Evolutionary conservation across 2,888 invertebrate species (phyloP).

Genomic region (Habrosyne pyritoides): DNA sequence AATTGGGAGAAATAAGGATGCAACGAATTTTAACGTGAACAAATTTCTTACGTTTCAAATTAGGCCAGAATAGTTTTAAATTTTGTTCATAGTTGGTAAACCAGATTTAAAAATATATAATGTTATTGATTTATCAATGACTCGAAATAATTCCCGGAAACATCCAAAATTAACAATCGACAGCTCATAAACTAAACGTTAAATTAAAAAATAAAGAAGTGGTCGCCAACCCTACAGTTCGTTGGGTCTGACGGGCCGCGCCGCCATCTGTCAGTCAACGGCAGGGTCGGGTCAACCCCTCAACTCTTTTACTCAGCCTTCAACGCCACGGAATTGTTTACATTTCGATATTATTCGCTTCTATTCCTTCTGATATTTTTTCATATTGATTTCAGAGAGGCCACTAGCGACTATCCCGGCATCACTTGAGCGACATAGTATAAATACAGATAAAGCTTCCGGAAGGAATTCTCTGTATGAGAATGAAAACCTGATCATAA

Average conservation of each 20-base stretch:
- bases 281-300: conserved; percentile 17
- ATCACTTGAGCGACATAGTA: too few relatives aligned
- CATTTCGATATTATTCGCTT: conserved; percentile 30
- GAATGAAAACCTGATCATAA: too few relatives aligned
- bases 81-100: too few relatives aligned
- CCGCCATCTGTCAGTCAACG: conserved; percentile 60
- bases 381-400: conserved; percentile 10
- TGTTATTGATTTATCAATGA: too few relatives aligned
- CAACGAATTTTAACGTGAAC: conserved; percentile 8
- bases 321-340: conserved; percentile 33
- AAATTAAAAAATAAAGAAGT: conserved; percentile 4
- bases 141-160: background rate
- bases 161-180: background rate
- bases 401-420: too few relatives aligned
- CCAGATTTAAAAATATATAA: too few relatives aligned
- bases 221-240: conserved; percentile 45
- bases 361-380: conserved; percentile 22
- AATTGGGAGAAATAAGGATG: conserved; percentile 45
- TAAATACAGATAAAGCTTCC: too few relatives aligned
- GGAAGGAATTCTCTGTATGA: too few relatives aligned
- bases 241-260: conserved; percentile 20
- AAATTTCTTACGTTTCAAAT: too few relatives aligned
- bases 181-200: too few relatives aligned
- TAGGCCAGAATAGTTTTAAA: too few relatives aligned
- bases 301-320: conserved; percentile 13